A percentile compares a stretch with the other conserved stretches of the same genome.
Evolutionary conservation across 2,113 vertebrate genomes (phyloP).

Genomic region (Menidia beryllina): DNA sequence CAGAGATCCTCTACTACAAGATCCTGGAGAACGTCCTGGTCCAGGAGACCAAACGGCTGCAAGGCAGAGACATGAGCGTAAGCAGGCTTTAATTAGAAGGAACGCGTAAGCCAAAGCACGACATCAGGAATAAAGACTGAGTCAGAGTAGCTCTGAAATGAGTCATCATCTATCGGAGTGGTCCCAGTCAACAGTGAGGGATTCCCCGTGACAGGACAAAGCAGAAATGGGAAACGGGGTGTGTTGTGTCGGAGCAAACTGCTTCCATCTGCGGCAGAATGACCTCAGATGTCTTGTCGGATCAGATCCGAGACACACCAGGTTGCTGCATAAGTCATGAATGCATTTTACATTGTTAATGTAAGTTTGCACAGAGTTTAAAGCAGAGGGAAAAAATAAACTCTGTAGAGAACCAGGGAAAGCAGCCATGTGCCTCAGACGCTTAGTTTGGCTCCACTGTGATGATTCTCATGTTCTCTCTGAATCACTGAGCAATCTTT

Average conservation of each 20-base stretch:
- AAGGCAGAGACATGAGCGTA: constrained; percentile 96
- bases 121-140: no score
- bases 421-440: not conserved
- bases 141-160: not conserved
- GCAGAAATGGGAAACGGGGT: not conserved
- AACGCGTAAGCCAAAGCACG: no score
- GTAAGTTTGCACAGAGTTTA: not conserved
- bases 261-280: not conserved
- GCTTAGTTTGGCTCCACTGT: not conserved
- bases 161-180: not conserved
- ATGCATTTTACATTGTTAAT: not conserved
- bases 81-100: constrained; percentile 62
- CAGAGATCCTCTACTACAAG: constrained; percentile 97
- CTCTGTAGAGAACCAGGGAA: not conserved
- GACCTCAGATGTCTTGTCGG: not conserved
- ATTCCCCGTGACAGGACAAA: no score
- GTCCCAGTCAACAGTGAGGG: not conserved
- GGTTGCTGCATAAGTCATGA: no score
- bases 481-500: no score
- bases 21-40: constrained; percentile 92
- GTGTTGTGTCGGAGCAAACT: not conserved
- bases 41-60: constrained; percentile 90
- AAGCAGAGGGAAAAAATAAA: not conserved
- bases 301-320: no score
- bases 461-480: not conserved